Percentiles rank a stretch among this genome's conserved stretches.
Conservation (phyloP, 2,888 invertebrate genomes). For the Parapristionchus giblindavisi region DNA sequence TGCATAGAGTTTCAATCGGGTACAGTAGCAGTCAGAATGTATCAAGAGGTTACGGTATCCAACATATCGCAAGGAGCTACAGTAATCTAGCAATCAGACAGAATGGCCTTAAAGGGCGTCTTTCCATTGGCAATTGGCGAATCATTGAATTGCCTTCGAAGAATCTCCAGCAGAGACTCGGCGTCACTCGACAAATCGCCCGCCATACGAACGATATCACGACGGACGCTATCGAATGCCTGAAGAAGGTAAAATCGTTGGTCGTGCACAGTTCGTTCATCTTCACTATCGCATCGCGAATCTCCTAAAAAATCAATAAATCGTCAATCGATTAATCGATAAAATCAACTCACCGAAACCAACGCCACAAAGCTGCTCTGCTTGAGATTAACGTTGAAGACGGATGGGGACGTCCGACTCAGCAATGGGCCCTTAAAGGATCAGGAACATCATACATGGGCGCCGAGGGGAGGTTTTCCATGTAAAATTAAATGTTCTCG, state of each 20-base stretch:
- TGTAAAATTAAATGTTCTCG: no score
- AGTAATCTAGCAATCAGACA: slow-evolving; percentile 37
- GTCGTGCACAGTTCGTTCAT: no score
- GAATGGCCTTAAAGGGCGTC: slow-evolving; percentile 31
- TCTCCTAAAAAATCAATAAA: no score
- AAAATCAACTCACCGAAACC: slow-evolving; percentile 28
- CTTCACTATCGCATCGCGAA: no score
- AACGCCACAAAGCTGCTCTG: slow-evolving; percentile 29
- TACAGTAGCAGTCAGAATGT: neutral
- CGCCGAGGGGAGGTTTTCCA: no score
- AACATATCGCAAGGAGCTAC: no score
- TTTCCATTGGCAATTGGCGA: neutral
- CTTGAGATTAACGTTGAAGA: slow-evolving; percentile 26
- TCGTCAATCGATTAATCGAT: no score
- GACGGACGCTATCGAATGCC: slow-evolving; percentile 50
- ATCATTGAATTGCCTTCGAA: slow-evolving; percentile 17
- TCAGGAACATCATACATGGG: no score
- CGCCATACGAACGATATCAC: slow-evolving; percentile 55
- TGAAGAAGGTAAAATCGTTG: slow-evolving; percentile 40
- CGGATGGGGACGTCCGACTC: no score
- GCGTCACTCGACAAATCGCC: slow-evolving; percentile 54
- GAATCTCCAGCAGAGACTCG: slow-evolving; percentile 43
- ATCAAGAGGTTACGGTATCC: neutral
- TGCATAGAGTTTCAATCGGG: no score
- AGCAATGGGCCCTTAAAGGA: no score